Evolutionary conservation across 2,888 invertebrate genomes (phyloP), one percentile per base, ranked within the genome.

Genomic region (Andricus quercusramuli): DNA sequence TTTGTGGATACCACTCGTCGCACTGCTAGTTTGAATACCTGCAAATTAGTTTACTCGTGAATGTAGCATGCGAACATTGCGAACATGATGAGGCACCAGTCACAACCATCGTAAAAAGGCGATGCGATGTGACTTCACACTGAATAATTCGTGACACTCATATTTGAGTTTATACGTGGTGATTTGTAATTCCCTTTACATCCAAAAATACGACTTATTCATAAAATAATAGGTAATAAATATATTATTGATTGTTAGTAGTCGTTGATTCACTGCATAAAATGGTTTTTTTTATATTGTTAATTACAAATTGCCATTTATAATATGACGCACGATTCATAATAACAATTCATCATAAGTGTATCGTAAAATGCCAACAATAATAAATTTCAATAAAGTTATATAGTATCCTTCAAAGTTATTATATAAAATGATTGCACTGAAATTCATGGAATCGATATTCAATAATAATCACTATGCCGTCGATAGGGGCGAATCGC

Each of bases 51-150:
- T 22, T 22, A 68, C 82, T 84, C 79, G 82, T 85, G 87, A 88
- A 90, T 89, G 88, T 86, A 82, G 90, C 89, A 90, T 90, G 90
- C 85, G 67, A 70, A 80, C 79, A 77, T 78, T 89, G 90, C 85
- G 65, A 51, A 80, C 79, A 76, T 78, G 20, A 82, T 47, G 80
- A 78, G 83, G 83, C 83, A 83, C 83, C 79, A 78, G 77, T 84
- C 82, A 83, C 85, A 82, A 82, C 77, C 70, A 79, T 79, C 79
- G 66, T 76, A 74, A 76, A 70, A 76, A 79, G 41, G 64, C 56
- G 41, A 67, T 15, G 1, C 56, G 41, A 67, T 15, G 1, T 5
- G 56, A 80, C 32, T 77, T 77, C 70, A 65, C 79, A 79, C 29
- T 82, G 66, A 37, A 67, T 79, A 79, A 79, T 66, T 68, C 62